Evolutionary conservation across 1,140 invertebrate genomes (phyloP), one percentile per base, ranked within the genome.

Genomic region (Lepidurus apus): DNA sequence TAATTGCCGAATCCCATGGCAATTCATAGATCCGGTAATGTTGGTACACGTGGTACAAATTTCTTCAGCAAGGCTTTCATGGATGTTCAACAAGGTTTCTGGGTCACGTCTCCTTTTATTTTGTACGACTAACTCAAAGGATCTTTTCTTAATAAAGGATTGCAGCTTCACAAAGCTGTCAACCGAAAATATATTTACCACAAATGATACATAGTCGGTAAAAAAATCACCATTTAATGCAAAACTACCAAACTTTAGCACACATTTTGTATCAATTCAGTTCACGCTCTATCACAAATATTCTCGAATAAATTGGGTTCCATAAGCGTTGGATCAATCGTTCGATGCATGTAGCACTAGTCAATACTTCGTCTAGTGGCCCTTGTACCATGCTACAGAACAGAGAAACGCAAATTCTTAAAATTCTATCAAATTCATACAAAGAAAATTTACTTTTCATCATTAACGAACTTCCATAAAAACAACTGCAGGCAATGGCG

Each of bases 401-500:
- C 80, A 78, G 74, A 43, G 81, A 75, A 3, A 34, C 47, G 75
- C 43, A 73, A 43, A 65, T n/a, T 73, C 6, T 13, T 7, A 17
- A 77, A 77, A n/a, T 17, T 24, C 13, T 43, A 77, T 6, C 7
- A 80, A 80, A 78, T 77, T 42, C 8, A 13, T 6, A 44, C 80
- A 43, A 79, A 79, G 26, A 74, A 43, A 21, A 81, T 88, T 89
- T 87, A 95, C 92, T 95, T 95, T 88, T 99, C 97, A 87, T 99
- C 97, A 53, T 93, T 92, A 2, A 98, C 96, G 88, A 98, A 98
- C 85, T 95, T 89, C 92, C 97, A 99, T 8, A 99, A 87, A 87
- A 98, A 96, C 76, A 97, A 89, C 83, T 98, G 96, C 24, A 99
- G 87, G 85, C 98, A 99, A 86, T 98, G 95, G 1, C 95, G 85